A percentile compares a stretch with the other conserved stretches of the same genome.
Evolutionary conservation across 1,140 invertebrate genomes (phyloP).

Genomic region (Panagrolaimus sp.): DNA sequence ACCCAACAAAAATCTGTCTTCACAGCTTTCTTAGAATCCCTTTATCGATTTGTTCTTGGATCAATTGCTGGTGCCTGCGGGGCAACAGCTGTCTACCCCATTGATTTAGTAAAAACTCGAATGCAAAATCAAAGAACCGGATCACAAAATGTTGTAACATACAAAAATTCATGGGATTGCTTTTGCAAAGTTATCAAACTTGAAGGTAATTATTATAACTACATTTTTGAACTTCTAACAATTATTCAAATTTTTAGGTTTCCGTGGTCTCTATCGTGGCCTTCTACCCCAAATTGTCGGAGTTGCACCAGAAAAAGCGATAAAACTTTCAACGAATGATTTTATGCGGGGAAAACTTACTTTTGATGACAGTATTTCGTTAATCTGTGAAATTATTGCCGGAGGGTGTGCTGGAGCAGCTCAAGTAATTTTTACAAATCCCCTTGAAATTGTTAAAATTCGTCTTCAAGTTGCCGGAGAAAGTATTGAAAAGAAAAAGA

Average conservation of each 20-base stretch:
- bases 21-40: conserved; percentile 57
- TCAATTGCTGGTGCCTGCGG: conserved; percentile 91
- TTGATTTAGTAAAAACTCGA: conserved; percentile 92
- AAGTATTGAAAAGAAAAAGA: conserved; percentile 72
- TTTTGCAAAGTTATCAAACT: conserved; percentile 88
- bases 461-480: conserved; percentile 97
- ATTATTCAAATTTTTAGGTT: conserved; percentile 45
- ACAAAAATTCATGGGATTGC: conserved; percentile 91
- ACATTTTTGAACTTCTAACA: not conserved
- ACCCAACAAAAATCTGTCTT: conserved; percentile 25
- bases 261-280: conserved; percentile 89
- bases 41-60: conserved; percentile 74
- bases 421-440: conserved; percentile 87
- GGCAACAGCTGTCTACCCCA: conserved; percentile 94
- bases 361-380: conserved; percentile 72
- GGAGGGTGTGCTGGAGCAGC: conserved; percentile 85
- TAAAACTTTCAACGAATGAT: conserved; percentile 92
- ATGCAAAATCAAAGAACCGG: conserved; percentile 85
- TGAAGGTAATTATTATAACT: conserved; percentile 72
- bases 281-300: conserved; percentile 92
- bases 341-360: conserved; percentile 88
- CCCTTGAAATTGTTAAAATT: conserved; percentile 97
- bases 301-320: conserved; percentile 97
- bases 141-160: conserved; percentile 77
- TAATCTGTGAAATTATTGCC: conserved; percentile 80